Percentiles rank a stretch among this genome's conserved stretches.
These are phyloP conservation scores for Bergia sp. DNA, from an alignment of 92 coral and sea anemone genomes.

Conservation along the genomic window DNA sequence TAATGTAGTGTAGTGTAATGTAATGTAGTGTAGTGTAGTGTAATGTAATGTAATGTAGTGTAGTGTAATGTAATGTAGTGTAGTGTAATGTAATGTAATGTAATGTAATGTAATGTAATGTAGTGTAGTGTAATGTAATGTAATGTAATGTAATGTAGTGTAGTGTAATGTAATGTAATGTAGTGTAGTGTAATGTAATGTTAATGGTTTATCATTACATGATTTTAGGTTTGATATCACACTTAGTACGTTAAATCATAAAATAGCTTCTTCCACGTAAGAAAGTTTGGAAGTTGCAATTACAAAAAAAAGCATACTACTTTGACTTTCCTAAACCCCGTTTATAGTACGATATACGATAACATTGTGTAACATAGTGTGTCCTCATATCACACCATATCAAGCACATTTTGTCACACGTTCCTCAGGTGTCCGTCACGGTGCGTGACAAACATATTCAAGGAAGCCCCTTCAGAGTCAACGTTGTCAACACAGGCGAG, in stretches of 20 bases:
- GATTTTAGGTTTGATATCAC: background rate
- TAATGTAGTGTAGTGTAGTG: too few relatives aligned
- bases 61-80: background rate
- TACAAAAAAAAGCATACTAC: background rate
- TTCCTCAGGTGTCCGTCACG: conserved; percentile 86
- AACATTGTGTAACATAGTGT: background rate
- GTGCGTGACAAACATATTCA: conserved; percentile 99
- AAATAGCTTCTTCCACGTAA: background rate
- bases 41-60: too few relatives aligned
- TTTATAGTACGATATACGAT: too few relatives aligned
- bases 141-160: background rate
- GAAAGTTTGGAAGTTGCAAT: background rate
- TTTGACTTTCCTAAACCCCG: too few relatives aligned
- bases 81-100: too few relatives aligned
- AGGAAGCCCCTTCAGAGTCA: conserved; percentile 97
- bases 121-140: background rate
- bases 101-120: too few relatives aligned
- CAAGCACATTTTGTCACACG: background rate
- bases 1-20: too few relatives aligned
- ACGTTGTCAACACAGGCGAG: conserved; percentile 88
- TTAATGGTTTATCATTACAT: too few relatives aligned
- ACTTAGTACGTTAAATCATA: background rate
- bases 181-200: background rate
- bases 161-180: background rate
- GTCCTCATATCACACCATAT: background rate